A percentile compares a stretch with the other conserved stretches of the same genome.
These are phyloP conservation scores for Phacellophora camtschatica DNA, from an alignment of 30 jellyfish, hydroid and myxozoan genomes.

Conservation along the genomic window DNA sequence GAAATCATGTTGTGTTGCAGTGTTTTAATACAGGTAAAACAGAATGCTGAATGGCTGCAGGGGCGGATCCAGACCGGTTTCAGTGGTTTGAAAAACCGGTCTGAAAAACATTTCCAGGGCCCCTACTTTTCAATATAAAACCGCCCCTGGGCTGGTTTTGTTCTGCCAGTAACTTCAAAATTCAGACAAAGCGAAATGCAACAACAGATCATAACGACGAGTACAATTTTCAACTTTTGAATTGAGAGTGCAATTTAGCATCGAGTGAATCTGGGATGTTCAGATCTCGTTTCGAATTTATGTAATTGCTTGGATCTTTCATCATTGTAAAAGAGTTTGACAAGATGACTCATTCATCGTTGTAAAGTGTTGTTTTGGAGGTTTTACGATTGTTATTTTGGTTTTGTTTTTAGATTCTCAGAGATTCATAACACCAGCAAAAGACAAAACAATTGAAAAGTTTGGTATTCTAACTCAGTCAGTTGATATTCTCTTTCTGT, in stretches of 20 bases:
- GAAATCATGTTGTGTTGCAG: slow-evolving; percentile 67
- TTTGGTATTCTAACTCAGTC: too few species aligned
- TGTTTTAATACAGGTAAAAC: slow-evolving; percentile 62
- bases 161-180: slow-evolving; percentile 16
- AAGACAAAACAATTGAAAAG: too few species aligned
- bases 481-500: too few species aligned
- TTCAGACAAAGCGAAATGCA: background rate
- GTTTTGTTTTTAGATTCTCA: too few species aligned
- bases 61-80: slow-evolving; percentile 48
- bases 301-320: too few species aligned
- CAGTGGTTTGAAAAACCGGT: slow-evolving; percentile 44
- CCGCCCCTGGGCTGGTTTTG: slow-evolving; percentile 62
- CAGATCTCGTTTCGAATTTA: too few species aligned
- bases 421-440: too few species aligned
- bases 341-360: too few species aligned
- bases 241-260: background rate
- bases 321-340: too few species aligned
- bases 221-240: background rate
- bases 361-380: too few species aligned
- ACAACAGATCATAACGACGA: background rate
- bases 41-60: slow-evolving; percentile 38
- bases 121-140: slow-evolving; percentile 30
- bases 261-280: too few species aligned
- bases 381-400: too few species aligned
- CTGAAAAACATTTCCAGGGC: background rate